Base-by-base conservation (phyloP, 1,140 invertebrate genomes). In the Hormaphis cornu region DNA sequence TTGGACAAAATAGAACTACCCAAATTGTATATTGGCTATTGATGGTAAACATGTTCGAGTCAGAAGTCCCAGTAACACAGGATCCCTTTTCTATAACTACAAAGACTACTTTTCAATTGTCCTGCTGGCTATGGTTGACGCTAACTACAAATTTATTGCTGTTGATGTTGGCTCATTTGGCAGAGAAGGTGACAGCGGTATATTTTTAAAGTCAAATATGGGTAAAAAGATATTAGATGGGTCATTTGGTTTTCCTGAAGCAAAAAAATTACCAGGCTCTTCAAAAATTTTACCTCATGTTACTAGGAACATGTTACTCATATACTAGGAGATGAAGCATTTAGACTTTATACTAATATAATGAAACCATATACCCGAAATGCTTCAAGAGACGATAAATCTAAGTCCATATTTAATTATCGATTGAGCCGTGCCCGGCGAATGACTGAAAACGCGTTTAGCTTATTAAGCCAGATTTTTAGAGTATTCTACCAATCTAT, bases 101-200 rank as follows among this genome's bases (percentile, higher is more conserved):
- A 82, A 82, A 72, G 54, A 75, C 1, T 76, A 71, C 71, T 81
- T 78, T 74, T 80, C 77, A 20, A 76, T 80, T 35, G 79, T 82
- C 42, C 71, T 82, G n/a, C 72, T 81, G 40, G 81, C 78, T 42
- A 50, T 82, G 16, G 79, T 79, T 37, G 80, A 83, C 74, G 77
- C 77, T 1, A 74, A 81, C 66, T 81, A 77, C 71, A 76, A 77
- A 69, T 82, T 81, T 74, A 74, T 77, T 35, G 73, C 72, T 63
- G 72, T 82, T 53, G 77, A 82, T 71, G 75, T 82, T n/a, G 79
- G 79, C 30, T 74, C 75, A 9, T 78, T 77, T 72, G 79, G 79
- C 10, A 77, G 74, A 70, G 74, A 79, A 72, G 73, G 76, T 48
- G 79, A 81, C 73, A 75, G 75, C 22, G 71, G 61, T 26, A 58